phyloP scores from a whole-genome alignment of 2,113 vertebrate species.

The Bungarus multicinctus region DNA sequence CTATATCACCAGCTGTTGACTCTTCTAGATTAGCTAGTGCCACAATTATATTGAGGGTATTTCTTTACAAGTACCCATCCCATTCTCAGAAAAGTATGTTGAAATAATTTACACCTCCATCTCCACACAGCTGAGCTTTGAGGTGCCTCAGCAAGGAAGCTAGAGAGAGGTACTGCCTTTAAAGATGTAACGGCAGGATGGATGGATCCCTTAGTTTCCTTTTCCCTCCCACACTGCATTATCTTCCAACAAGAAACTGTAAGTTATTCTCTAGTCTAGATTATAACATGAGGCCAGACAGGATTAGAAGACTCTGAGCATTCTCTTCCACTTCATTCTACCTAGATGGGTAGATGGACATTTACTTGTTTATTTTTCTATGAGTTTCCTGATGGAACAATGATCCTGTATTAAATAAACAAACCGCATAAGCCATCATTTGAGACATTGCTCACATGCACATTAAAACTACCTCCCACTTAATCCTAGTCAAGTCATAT shows the following conservation, averaged over 20 bases:
- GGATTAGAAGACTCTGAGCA: not conserved
- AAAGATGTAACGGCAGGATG: not conserved
- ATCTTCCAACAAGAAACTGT: not conserved
- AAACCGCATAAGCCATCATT: not conserved
- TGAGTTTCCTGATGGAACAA: not conserved
- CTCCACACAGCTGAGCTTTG: not conserved
- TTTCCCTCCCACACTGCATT: not conserved
- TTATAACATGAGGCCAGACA: not conserved
- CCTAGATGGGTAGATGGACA: not conserved
- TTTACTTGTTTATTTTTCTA: not conserved
- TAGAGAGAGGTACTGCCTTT: not conserved
- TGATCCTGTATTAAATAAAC: not conserved
- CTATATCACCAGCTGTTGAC: not conserved
- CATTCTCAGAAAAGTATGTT: not conserved
- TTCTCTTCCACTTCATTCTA: not conserved
- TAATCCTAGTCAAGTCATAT: not conserved
- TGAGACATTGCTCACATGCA: not conserved
- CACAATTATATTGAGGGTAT: not conserved
- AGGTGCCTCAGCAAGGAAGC: not conserved
- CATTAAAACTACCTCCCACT: not conserved
- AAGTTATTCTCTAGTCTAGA: not conserved
- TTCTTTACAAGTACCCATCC: not conserved
- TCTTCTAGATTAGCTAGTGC: not conserved
- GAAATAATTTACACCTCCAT: not conserved
- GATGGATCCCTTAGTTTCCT: not conserved